Percentiles rank a stretch among this genome's conserved stretches.
Conservation (phyloP, 2,888 invertebrate genomes). For the Ophion costatus region DNA sequence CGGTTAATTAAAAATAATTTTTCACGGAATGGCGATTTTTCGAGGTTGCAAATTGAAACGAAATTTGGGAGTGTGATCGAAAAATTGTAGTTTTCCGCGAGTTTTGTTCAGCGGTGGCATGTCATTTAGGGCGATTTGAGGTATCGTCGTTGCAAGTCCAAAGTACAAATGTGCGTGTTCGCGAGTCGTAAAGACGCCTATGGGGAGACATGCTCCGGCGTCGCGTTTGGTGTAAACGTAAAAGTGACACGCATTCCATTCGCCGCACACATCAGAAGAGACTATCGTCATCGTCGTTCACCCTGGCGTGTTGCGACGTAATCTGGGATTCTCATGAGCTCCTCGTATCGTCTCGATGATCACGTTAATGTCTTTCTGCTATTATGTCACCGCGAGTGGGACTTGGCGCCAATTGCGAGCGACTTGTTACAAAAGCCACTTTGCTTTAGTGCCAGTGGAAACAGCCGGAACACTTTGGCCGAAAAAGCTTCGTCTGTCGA, state of each 20-base stretch:
- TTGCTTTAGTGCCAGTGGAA: background rate
- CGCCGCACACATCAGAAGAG: constrained; percentile 15
- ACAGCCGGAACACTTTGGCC: background rate
- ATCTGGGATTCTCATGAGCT: constrained; percentile 54
- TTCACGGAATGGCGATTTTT: background rate
- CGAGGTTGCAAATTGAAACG: background rate
- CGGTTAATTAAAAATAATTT: background rate
- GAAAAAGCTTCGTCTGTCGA: background rate
- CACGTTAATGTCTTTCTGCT: constrained; percentile 37
- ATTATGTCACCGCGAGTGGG: constrained; percentile 16
- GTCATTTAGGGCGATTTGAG: constrained; percentile 7
- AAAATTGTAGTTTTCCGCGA: background rate
- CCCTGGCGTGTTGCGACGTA: constrained; percentile 57
- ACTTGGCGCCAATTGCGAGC: constrained; percentile 19
- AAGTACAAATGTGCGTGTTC: constrained; percentile 59
- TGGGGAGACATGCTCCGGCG: constrained; percentile 69
- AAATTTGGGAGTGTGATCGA: background rate
- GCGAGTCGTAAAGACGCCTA: constrained; percentile 67
- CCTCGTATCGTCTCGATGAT: constrained; percentile 58
- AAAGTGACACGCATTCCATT: constrained; percentile 53
- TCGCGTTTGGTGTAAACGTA: constrained; percentile 54
- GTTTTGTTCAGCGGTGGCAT: background rate
- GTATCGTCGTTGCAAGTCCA: constrained; percentile 30
- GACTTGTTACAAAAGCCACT: constrained; percentile 8
- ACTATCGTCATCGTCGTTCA: constrained; percentile 56